phyloP scores from a whole-genome alignment of 1,140 invertebrate species.

The Thaumatotibia leucotreta region DNA sequence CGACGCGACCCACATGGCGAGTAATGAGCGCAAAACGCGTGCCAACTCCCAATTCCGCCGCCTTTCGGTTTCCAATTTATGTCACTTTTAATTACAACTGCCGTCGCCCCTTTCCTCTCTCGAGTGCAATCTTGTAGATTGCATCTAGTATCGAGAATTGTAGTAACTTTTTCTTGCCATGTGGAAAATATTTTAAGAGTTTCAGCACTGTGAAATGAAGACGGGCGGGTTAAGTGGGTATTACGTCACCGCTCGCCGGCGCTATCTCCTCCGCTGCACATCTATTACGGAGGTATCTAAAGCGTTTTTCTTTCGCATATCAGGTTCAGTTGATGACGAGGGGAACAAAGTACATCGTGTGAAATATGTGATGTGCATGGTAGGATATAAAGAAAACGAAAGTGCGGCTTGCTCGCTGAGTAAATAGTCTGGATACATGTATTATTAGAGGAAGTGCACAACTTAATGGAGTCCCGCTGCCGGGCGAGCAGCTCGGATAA shows the following conservation, averaged over 20 bases:
- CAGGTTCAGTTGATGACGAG: not conserved
- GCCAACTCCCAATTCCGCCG: constrained; percentile 1
- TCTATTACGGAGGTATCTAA: not conserved
- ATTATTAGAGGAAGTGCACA: not conserved
- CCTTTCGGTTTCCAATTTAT: constrained; percentile 7
- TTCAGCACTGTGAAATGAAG: not conserved
- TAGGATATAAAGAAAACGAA: too few relatives aligned
- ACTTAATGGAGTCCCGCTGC: not conserved
- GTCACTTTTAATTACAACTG: constrained; percentile 1
- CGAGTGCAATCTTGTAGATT: not conserved
- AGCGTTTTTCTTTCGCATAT: not conserved
- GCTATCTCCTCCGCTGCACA: not conserved
- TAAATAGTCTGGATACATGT: too few relatives aligned
- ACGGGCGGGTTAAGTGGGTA: not conserved
- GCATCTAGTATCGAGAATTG: not conserved
- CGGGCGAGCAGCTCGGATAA: not conserved
- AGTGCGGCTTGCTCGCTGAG: too few relatives aligned
- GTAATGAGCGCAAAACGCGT: not conserved
- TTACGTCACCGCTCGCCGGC: not conserved
- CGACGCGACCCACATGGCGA: not conserved
- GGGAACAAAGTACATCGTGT: not conserved
- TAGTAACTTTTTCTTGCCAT: not conserved
- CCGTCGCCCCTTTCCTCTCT: not conserved
- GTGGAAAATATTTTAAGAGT: not conserved
- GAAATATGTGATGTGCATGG: too few relatives aligned